Conservation (phyloP, 2,113 vertebrate genomes). For the Rhombomys opimus region DNA sequence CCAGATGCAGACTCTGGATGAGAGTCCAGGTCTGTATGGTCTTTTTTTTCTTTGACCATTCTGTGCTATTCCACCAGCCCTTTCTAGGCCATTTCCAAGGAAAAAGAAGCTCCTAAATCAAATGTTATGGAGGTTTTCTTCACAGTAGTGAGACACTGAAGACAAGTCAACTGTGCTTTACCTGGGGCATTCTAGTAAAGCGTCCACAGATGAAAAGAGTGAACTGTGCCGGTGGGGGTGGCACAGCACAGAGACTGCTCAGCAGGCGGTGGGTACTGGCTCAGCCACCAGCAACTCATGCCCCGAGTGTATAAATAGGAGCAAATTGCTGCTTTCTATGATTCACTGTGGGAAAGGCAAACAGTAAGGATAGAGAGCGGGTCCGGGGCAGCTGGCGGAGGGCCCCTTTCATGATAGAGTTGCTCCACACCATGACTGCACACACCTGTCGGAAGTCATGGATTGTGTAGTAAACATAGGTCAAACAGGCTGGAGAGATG, state of each 20-base stretch:
- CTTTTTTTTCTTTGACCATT: neutral
- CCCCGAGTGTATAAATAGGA: neutral
- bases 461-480: neutral
- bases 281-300: neutral
- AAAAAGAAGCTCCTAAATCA: slow-evolving; percentile 12
- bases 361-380: neutral
- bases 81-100: neutral
- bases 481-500: neutral
- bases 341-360: neutral
- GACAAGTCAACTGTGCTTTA: neutral
- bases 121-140: neutral
- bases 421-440: neutral
- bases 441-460: neutral
- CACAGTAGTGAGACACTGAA: neutral
- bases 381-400: neutral
- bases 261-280: too few species aligned
- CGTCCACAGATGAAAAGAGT: neutral
- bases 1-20: neutral
- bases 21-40: neutral
- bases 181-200: neutral
- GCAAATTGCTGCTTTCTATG: neutral
- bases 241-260: too few species aligned
- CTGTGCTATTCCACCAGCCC: neutral
- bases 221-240: neutral
- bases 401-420: neutral